Evolutionary conservation across 64 coral and sea anemone genomes (phyloP), one percentile per base, ranked within the genome.

Genomic region (Acropora tenuis): DNA sequence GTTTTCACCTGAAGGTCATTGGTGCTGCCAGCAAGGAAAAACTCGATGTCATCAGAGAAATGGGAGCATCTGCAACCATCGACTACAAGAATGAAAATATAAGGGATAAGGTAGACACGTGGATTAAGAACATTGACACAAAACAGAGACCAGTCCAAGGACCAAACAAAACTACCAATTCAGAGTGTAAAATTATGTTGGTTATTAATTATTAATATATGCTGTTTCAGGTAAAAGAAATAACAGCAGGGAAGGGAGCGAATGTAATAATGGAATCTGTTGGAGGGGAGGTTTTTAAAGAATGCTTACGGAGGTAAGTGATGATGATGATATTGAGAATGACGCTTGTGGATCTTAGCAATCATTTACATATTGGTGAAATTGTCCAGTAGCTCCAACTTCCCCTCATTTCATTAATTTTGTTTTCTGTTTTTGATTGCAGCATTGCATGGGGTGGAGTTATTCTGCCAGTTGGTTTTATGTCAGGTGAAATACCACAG

Each of bases 401-500:
- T 63, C 11, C 60, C 60, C 60, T 63, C 49, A 40, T 87, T 42
- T 67, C 2, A 17, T 71, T 5, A 7, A 55, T 55, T 7, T 55
- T 55, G 52, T 7, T 10, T 55, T 55, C 52, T 7, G 10, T 55
- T 55, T 55, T 55, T 55, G 63, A 1, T 78, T 73, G 78, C 73
- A 95, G 93, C 61, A 87, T 95, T 69, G 82, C 88, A 74, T 95
- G 93, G 93, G 77, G 90, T 73, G 93, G 93, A 41, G 74, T 76
- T 71, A 87, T 95, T 73, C 61, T 95, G 72, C 88, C 89, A 13
- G 82, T 84, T 80, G 93, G 93, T 1, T 95, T 95, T 87, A 82
- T 83, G 1, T 95, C 93, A 47, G 93, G 93, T 11, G 73, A 95
- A 19, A 95, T 95, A 43, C 93, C 93, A 59, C 89, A 95, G 89